Evolutionary conservation across 2,113 vertebrate genomes (phyloP).

Genomic region (Serilophus lunatus): DNA sequence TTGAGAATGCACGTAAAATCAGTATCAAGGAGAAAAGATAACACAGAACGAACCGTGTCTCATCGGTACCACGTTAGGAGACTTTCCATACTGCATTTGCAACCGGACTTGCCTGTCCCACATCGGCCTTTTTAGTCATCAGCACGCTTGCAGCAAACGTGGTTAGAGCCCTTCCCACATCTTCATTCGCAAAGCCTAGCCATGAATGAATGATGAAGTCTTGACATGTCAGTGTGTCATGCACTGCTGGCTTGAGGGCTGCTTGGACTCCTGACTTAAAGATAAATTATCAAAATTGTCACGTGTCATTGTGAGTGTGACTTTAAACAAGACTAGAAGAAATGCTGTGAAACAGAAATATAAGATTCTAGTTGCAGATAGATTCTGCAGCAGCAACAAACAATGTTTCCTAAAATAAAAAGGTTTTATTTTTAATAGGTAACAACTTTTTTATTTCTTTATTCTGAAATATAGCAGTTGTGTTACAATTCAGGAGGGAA

Average conservation of each 20-base stretch:
- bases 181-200: too few species aligned
- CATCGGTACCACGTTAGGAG: too few species aligned
- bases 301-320: accelerated
- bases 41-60: too few species aligned
- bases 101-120: too few species aligned
- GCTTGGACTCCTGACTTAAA: neutral
- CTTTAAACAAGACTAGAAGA: neutral
- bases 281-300: neutral
- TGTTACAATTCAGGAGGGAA: neutral
- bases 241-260: neutral
- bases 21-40: too few species aligned
- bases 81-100: too few species aligned
- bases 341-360: neutral
- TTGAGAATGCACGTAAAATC: too few species aligned
- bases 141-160: too few species aligned
- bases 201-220: too few species aligned
- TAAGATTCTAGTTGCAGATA: neutral
- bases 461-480: neutral
- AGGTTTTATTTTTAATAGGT: neutral
- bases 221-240: neutral
- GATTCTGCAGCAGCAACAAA: neutral
- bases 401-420: neutral
- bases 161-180: too few species aligned
- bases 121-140: too few species aligned
- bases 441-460: neutral